Conservation (phyloP, 2,888 invertebrate genomes). For the Lasiommata megera region DNA sequence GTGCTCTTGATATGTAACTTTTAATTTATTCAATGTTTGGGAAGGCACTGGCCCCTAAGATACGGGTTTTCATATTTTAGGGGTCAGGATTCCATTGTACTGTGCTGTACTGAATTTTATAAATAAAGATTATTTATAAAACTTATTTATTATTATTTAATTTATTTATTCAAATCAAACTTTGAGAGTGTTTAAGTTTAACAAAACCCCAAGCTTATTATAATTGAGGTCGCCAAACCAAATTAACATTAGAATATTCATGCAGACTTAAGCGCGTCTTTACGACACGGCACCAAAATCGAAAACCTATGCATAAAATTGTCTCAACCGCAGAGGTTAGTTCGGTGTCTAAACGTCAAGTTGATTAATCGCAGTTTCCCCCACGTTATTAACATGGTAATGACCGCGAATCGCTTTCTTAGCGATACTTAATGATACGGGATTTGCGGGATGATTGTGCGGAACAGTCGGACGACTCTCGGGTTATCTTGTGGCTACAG, state of each 20-base stretch:
- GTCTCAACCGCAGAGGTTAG: slow-evolving; percentile 62
- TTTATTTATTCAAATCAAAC: neutral
- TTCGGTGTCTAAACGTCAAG: slow-evolving; percentile 63
- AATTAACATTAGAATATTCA: slow-evolving; percentile 33
- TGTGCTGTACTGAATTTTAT: no score
- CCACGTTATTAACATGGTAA: slow-evolving; percentile 80
- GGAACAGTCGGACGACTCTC: slow-evolving; percentile 45
- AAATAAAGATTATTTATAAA: no score
- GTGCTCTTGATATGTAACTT: no score
- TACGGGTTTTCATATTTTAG: no score
- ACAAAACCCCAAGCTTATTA: slow-evolving; percentile 1
- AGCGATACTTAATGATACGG: slow-evolving; percentile 78
- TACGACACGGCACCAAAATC: slow-evolving; percentile 34
- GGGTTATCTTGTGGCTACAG: slow-evolving; percentile 61
- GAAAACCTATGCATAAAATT: slow-evolving; percentile 74
- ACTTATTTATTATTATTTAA: no score
- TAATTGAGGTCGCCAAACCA: slow-evolving; percentile 14
- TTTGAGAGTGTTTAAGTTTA: neutral
- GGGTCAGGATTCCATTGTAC: no score
- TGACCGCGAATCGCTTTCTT: slow-evolving; percentile 78
- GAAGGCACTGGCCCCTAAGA: no score
- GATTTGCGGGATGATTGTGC: slow-evolving; percentile 74
- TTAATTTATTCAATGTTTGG: no score
- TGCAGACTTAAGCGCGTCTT: slow-evolving; percentile 37
- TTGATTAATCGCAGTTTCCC: slow-evolving; percentile 77